Evolutionary conservation across 2,888 invertebrate species (phyloP), one percentile per base, ranked within the genome.

Genomic region (Siphonodentalium dalli): DNA sequence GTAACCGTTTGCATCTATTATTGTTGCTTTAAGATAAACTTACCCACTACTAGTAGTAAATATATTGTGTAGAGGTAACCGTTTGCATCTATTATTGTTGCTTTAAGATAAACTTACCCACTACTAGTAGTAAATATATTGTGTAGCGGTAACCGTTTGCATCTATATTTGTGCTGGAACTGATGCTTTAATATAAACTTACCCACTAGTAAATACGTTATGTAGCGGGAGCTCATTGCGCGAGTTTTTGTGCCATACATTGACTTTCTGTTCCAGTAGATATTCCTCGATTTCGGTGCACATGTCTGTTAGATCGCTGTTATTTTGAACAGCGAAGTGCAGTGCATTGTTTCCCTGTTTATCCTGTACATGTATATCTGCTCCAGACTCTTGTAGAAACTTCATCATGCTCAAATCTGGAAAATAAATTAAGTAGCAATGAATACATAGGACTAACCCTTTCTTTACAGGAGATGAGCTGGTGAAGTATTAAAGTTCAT

Each of bases 271-370:
- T 27, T 77, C 72, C 11, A 84, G 68, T 8, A 85, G 71, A 44
- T 75, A 70, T 46, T 83, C 82, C 67, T 84, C 83, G 27, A 84
- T 61, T 24, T 83, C 83, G 29, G 81, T 79, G 50, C 78, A 78
- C 11, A 78, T 77, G 61, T 84, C 83, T 3, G 82, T 76, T 26
- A 74, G 73, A 5, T 81, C 83, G 0, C 64, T 63, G 61, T 83
- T 80, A 38, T 75, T 65, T 41, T 82, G 74, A 1, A 84, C 80
- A 21, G 83, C 81, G 35, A 82, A 59, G 66, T 85, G 85, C n/a
- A 85, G 77, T 1, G 83, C 76, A 0, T 83, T 83, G 34, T 78
- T 68, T 3, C 73, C 74, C 28, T 72, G 66, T 1, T 45, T 53
- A 51, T 72, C 66, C 8, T 44, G 42, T 26, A 66, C 61, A 58